A percentile compares a stretch with the other conserved stretches of the same genome.
phyloP scores from a whole-genome alignment of 2,113 vertebrate species.

The Miniopterus natalensis region DNA sequence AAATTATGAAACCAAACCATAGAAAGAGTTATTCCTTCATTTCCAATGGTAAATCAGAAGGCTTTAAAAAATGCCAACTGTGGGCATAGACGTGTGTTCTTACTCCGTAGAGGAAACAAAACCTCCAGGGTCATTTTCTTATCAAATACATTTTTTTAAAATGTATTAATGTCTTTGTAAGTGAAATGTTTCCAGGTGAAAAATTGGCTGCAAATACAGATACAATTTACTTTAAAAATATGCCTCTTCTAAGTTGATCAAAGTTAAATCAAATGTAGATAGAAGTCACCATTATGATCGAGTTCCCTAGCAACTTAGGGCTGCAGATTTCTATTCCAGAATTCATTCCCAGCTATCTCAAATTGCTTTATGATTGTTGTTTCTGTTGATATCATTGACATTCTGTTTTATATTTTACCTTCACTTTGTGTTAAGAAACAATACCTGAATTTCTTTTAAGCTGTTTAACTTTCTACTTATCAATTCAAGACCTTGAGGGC shows the following conservation, averaged over 20 bases:
- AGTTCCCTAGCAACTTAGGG: conserved; percentile 51
- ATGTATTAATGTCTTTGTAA: background rate
- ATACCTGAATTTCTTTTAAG: conserved; percentile 62
- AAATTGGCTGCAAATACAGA: background rate
- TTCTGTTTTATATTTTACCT: conserved; percentile 61
- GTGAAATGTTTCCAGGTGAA: background rate
- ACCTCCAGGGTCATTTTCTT: background rate
- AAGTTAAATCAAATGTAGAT: conserved; percentile 62
- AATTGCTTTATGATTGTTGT: conserved; percentile 3
- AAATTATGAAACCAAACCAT: background rate
- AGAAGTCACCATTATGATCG: background rate
- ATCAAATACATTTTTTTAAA: background rate
- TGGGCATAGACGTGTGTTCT: background rate
- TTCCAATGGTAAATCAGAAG: background rate
- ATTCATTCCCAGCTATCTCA: conserved; percentile 59
- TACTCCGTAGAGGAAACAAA: background rate
- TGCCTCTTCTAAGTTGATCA: conserved; percentile 50
- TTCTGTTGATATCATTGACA: conserved; percentile 30
- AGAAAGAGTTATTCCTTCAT: background rate
- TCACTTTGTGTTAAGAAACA: conserved; percentile 33
- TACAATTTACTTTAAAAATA: background rate
- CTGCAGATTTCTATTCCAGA: conserved; percentile 44
- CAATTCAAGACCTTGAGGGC: background rate
- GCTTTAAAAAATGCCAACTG: background rate
- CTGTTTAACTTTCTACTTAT: conserved; percentile 42